Base-by-base conservation (phyloP, 2,888 invertebrate species). In the Meghimatium bilineatum region DNA sequence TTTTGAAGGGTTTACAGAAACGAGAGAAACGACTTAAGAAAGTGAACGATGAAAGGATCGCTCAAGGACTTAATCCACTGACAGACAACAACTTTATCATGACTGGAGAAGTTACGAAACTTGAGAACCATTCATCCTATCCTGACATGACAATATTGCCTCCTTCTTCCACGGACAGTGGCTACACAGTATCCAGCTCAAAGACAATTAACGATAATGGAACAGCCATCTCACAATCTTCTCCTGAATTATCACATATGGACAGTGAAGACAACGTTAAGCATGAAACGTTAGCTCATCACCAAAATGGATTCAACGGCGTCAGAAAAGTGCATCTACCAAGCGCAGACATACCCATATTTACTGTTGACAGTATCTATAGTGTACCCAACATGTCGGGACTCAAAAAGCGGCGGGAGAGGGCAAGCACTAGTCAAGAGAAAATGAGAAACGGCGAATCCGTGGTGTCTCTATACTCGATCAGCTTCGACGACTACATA, bases 1-100 rank as follows among this genome's bases (percentile, higher is more conserved):
- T 90, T 32, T 86, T 91, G 71, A 91, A 91, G 85, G 88, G 88
- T 56, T 81, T 91, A 38, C 89, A 90, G 84, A 91, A 91, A 69
- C 88, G 89, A 67, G 90, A 91, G 36, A 69, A 85, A 78, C 75
- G 36, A 75, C 74, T 82, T 66, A 69, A 76, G 66, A 67, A 80
- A 34, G 0, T 32, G 20, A 52, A 72, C 66, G n/a, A 82, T 29
- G 71, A 79, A 72, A 63, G 83, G 8, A 26, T 81, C 17, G 77
- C 84, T 6, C 75, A 75, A 75, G 85, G 85, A 26, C 77, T 85
- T 56, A 75, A 76, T 1, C 85, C 85, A 36, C 38, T n/a, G n/a
- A n/a, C 10, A n/a, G 72, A 72, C 17, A 80, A 72, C 72, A 72
- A 29, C 29, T 72, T 72, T 17, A 72, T 72, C 12, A 72, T 72